Evolutionary conservation across 2,888 invertebrate genomes (phyloP).

Genomic region (Conistra vaccinii): DNA sequence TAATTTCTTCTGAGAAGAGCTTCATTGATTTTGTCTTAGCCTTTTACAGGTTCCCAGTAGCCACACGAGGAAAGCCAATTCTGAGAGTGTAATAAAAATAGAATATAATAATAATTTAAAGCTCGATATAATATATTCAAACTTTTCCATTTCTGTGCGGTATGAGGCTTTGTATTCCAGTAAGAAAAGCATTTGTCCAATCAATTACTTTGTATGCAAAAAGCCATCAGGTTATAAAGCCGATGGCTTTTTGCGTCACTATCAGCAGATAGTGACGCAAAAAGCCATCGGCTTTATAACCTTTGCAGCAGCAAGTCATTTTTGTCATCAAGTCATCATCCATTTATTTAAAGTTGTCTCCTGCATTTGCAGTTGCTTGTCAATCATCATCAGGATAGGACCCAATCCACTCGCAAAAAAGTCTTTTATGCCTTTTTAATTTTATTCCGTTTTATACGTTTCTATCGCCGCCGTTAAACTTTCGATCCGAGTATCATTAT

Average conservation of each 20-base stretch:
- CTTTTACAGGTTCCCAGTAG: not conserved
- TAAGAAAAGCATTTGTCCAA: not conserved
- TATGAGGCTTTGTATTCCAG: not conserved
- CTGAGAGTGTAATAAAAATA: not conserved
- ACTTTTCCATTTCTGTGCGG: not conserved
- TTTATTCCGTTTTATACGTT: not conserved
- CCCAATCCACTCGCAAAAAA: constrained; percentile 29
- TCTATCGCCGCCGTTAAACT: constrained; percentile 13
- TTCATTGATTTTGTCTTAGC: not conserved
- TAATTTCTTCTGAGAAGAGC: not conserved
- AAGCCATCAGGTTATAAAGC: not conserved
- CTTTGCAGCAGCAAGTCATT: constrained; percentile 5
- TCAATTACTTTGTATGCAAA: constrained; percentile 5
- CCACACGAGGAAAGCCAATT: not conserved
- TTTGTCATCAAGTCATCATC: constrained; percentile 29
- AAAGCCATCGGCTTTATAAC: no score
- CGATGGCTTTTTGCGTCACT: not conserved
- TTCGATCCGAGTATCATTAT: constrained; percentile 28
- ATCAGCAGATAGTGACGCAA: no score
- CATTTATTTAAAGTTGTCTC: constrained; percentile 21
- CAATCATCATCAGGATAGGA: constrained; percentile 25
- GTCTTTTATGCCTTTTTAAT: constrained; percentile 4
- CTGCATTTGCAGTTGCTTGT: constrained; percentile 28
- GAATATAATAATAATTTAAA: not conserved
- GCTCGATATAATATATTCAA: not conserved